Conservation (phyloP, 2,797 vertebrate genomes). For the Furcifer pardalis region DNA sequence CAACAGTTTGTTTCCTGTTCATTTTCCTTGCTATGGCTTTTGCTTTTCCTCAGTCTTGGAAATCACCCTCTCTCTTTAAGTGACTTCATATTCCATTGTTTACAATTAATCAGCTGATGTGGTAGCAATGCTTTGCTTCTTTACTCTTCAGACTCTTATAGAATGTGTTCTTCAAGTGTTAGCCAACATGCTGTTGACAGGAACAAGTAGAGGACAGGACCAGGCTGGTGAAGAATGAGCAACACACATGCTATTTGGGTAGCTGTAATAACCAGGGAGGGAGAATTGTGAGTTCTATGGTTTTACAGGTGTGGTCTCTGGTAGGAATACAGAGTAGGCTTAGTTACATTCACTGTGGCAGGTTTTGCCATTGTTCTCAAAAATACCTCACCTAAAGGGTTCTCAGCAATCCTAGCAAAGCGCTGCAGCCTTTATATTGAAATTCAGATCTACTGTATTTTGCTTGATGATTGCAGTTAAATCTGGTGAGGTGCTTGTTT, state of each 20-base stretch:
- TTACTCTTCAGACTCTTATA: neutral
- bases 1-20: neutral
- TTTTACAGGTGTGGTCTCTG: slow-evolving; percentile 12
- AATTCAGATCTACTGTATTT: neutral
- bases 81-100: neutral
- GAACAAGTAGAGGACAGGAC: slow-evolving; percentile 8
- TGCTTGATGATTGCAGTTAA: neutral
- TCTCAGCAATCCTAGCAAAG: neutral
- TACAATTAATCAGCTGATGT: neutral
- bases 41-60: neutral
- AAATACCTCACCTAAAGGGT: neutral
- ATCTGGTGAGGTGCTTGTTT: neutral
- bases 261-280: slow-evolving; percentile 2
- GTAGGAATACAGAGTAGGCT: neutral
- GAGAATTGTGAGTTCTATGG: neutral
- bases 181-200: neutral
- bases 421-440: neutral
- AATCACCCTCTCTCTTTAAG: neutral
- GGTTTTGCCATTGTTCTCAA: neutral
- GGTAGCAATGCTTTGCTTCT: neutral
- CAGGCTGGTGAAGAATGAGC: slow-evolving; percentile 9
- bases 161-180: neutral
- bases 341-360: neutral
- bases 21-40: neutral
- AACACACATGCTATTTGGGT: slow-evolving; percentile 13